Percentiles rank a stretch among this genome's conserved stretches.
phyloP scores from a whole-genome alignment of 2,888 invertebrate species.

The Tuberolachnus salignus region DNA sequence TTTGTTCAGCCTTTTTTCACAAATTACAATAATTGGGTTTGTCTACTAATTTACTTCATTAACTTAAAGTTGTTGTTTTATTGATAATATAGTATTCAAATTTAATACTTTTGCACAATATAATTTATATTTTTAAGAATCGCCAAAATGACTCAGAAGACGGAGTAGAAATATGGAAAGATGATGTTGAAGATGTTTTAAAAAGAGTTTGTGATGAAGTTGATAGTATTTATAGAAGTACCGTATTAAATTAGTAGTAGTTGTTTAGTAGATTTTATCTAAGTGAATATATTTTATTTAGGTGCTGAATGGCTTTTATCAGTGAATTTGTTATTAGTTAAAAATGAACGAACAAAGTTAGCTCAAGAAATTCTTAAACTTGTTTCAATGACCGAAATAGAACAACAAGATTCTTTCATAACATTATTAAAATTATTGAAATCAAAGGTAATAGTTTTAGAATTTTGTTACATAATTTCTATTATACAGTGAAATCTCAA shows the following conservation, averaged over 20 bases:
- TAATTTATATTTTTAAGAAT: constrained; percentile 26
- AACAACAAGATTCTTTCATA: constrained; percentile 44
- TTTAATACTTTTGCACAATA: neutral
- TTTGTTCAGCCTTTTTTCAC: too few relatives aligned
- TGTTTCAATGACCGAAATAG: constrained; percentile 38
- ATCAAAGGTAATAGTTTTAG: constrained; percentile 30
- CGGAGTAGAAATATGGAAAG: constrained; percentile 49
- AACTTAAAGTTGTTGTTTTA: neutral
- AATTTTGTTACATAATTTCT: neutral
- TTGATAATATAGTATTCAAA: neutral
- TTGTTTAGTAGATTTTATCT: neutral
- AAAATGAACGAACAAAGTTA: constrained; percentile 41
- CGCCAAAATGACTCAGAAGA: constrained; percentile 46
- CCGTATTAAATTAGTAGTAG: neutral
- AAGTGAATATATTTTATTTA: neutral
- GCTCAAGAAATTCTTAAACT: constrained; percentile 41
- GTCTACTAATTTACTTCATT: too few relatives aligned
- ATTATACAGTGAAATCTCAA: neutral
- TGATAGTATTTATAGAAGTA: constrained; percentile 50
- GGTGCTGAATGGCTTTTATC: constrained; percentile 49
- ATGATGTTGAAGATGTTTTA: constrained; percentile 51
- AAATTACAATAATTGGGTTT: too few relatives aligned
- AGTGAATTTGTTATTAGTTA: constrained; percentile 44
- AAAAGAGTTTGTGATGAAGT: constrained; percentile 53
- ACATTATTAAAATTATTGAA: constrained; percentile 38